Percentiles rank a stretch among this genome's conserved stretches.
Evolutionary conservation across 1,140 invertebrate species (phyloP).

Genomic region (Trachymyrmex septentrionalis): DNA sequence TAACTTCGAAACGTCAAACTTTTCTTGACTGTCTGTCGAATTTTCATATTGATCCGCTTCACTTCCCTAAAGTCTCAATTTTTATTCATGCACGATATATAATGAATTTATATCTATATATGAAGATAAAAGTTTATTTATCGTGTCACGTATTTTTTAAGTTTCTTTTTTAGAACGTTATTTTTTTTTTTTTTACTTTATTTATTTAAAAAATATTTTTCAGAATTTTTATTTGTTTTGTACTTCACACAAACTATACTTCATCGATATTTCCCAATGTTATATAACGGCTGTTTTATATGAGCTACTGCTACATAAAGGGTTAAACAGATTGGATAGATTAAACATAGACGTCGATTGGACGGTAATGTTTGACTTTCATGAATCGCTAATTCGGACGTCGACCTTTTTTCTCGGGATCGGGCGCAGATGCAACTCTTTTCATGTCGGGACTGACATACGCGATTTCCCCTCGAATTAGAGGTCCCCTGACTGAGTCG

Average conservation of each 20-base stretch:
- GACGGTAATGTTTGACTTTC: constrained; percentile 56
- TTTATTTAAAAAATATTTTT: constrained; percentile 7
- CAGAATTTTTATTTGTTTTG: neutral
- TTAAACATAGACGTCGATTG: constrained; percentile 45
- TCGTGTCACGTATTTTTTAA: neutral
- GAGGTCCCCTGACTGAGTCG: constrained; percentile 8
- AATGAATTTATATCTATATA: too few relatives aligned
- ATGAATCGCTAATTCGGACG: constrained; percentile 50
- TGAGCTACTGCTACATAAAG: neutral
- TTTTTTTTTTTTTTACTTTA: neutral
- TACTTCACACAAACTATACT: neutral
- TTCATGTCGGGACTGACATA: constrained; percentile 66
- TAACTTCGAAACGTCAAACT: neutral
- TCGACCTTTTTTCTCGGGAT: constrained; percentile 36
- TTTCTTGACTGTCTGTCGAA: neutral
- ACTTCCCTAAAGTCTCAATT: neutral
- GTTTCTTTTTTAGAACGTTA: neutral
- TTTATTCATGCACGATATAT: neutral
- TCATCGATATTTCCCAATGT: neutral
- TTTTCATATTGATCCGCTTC: neutral
- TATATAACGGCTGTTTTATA: neutral
- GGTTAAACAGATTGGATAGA: constrained; percentile 58
- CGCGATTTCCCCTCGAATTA: constrained; percentile 69
- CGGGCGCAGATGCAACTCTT: constrained; percentile 66
- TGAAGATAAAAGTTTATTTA: neutral